Percentiles rank a stretch among this genome's conserved stretches.
Conservation (phyloP, 2,888 invertebrate genomes). For the Gymnoscelis rufifasciata region DNA sequence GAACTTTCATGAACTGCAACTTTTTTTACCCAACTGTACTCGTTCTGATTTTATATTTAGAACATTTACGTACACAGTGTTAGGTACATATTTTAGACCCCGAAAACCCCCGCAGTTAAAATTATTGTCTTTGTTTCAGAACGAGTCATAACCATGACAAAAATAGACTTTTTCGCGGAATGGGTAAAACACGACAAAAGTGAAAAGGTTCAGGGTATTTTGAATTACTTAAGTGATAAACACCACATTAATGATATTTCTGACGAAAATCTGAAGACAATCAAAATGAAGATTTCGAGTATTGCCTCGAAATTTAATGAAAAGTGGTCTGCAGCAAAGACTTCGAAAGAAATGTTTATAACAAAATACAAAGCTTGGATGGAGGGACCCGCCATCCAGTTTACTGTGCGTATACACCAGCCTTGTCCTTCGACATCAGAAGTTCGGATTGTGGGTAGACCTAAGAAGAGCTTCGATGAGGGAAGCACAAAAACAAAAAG, state of each 20-base stretch:
- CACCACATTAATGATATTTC: neutral
- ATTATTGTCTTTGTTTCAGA: neutral
- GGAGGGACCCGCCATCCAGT: neutral
- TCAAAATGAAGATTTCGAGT: conserved; percentile 1
- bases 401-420: neutral
- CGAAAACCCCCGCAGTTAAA: neutral
- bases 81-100: neutral
- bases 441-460: neutral
- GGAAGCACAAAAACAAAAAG: conserved; percentile 10
- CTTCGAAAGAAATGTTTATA: neutral
- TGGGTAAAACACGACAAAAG: neutral
- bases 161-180: neutral
- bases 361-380: neutral
- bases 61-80: neutral
- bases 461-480: neutral
- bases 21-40: neutral
- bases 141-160: neutral
- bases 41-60: neutral
- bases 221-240: neutral
- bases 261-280: conserved; percentile 7
- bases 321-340: too few relatives aligned
- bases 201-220: neutral
- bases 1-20: neutral
- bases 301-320: neutral
- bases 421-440: neutral